phyloP scores from a whole-genome alignment of 2,888 invertebrate species.

The Drosophila diplacantha region DNA sequence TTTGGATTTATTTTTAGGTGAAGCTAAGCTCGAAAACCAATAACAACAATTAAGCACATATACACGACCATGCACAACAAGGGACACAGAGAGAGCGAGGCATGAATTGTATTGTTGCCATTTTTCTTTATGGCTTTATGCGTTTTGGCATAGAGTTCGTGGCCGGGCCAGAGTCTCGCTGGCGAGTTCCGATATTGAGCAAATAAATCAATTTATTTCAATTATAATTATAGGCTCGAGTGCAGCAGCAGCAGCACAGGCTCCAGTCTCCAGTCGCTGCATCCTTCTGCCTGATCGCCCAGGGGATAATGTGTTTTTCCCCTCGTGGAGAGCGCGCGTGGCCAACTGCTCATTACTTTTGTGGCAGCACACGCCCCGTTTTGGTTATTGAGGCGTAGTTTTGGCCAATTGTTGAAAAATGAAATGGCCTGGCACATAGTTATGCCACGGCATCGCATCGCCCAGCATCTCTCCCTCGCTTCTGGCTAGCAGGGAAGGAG shows the following conservation, averaged over 20 bases:
- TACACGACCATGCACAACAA: constrained; percentile 29
- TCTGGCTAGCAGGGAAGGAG: constrained; percentile 48
- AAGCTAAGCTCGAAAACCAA: constrained; percentile 50
- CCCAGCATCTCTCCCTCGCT: constrained; percentile 43
- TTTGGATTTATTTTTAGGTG: constrained; percentile 11
- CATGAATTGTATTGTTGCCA: constrained; percentile 70
- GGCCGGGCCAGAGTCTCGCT: constrained; percentile 42
- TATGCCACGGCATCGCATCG: constrained; percentile 45
- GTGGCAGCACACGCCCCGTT: constrained; percentile 50
- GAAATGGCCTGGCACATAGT: constrained; percentile 70
- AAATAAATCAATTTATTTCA: constrained; percentile 77
- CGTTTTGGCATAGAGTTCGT: constrained; percentile 64
- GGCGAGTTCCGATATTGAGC: constrained; percentile 46
- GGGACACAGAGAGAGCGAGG: constrained; percentile 15
- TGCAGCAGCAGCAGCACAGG: constrained; percentile 32
- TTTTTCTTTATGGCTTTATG: constrained; percentile 65
- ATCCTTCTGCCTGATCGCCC: constrained; percentile 24
- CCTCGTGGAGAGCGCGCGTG: constrained; percentile 60
- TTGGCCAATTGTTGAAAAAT: constrained; percentile 71
- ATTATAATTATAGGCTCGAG: constrained; percentile 75
- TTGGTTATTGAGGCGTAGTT: constrained; percentile 63
- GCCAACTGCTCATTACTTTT: constrained; percentile 72
- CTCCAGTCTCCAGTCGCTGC: constrained; percentile 9
- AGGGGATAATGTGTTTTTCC: constrained; percentile 28
- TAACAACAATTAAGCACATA: constrained; percentile 69